Conservation (phyloP, 2,797 vertebrate species). For the Mormyrops boulengeri region DNA sequence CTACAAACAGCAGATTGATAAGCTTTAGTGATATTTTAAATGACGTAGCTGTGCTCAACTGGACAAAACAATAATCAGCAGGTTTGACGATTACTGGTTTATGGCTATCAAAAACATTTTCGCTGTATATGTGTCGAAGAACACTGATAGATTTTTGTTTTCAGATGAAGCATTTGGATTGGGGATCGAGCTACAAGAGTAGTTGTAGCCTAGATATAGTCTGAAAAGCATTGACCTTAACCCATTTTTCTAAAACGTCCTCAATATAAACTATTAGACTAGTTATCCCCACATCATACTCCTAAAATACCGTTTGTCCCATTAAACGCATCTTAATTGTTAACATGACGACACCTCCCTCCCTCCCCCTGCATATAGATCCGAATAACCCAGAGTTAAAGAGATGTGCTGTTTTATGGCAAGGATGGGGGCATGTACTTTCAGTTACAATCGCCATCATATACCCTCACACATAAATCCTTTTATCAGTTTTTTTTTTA, state of each 20-base stretch:
- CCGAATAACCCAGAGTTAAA: not conserved
- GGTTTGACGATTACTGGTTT: not conserved
- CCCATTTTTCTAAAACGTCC: slow-evolving; percentile 51
- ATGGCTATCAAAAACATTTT: not conserved
- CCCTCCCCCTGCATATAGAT: not conserved
- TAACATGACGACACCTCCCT: slow-evolving; percentile 36
- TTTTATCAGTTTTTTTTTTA: not conserved
- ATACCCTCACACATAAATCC: not conserved
- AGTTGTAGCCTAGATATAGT: slow-evolving; percentile 42
- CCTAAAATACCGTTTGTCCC: slow-evolving; percentile 58
- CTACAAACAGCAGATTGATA: not conserved
- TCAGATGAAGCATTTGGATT: not conserved
- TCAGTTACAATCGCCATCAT: not conserved
- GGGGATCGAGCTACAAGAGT: not conserved
- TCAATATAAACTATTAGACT: slow-evolving; percentile 57
- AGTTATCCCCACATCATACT: slow-evolving; percentile 47
- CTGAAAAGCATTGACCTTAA: slow-evolving; percentile 54
- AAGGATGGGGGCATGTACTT: not conserved
- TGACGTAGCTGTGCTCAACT: not conserved
- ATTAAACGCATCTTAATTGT: slow-evolving; percentile 63
- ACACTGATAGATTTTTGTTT: not conserved
- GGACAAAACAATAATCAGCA: not conserved
- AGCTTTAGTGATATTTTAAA: not conserved
- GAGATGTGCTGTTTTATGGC: not conserved
- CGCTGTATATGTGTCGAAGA: not conserved